Evolutionary conservation across 2,113 vertebrate genomes (phyloP), one percentile per base, ranked within the genome.

Genomic region (Pan troglodytes): DNA sequence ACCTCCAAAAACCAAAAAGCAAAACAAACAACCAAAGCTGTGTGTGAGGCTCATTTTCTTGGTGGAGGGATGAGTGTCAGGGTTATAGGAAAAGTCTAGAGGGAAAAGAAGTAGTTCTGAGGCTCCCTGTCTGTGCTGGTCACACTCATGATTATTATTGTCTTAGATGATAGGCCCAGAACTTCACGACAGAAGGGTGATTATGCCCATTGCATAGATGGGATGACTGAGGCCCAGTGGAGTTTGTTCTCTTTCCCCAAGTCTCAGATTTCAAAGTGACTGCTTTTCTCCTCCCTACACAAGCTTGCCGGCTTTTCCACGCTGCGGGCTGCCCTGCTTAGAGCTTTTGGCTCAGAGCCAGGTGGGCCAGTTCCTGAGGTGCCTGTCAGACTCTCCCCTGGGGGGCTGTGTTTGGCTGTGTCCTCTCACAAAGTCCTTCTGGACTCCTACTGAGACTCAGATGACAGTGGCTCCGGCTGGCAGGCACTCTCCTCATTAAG

Each of bases 101-200:
- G 16, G 32, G 52, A n/a, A 61, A 45, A n/a, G 23, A 68, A 72
- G 38, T 4, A 1, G n/a, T 57, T 25, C 7, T 0, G 17, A 48
- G 32, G 38, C 4, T 27, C 17, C 75, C 2, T 78, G 72, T 25
- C 40, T 48, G 4, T 30, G 78, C 4, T 35, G 22, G 70, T 20
- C 52, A 48, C 8, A 4, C 8, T 3, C 30, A 8, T 10, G 3
- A 61, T 40, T 16, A 30, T 16, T 16, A 40, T 12, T 55, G 14
- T 48, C 22, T 86, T 6, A 3, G 17, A 10, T 10, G 30, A 8
- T 8, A 27, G 22, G 8, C 22, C 38, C 6, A 20, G 38, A 79
- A 17, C 7, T 25, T 2, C 40, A 38, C 9, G 23, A 32, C 0
- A 6, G 23, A 20, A 13, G 16, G 2, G 0, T 48, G 38, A 22